phyloP scores from a whole-genome alignment of 2,888 invertebrate genomes.

The Oscheius myriophilus region DNA sequence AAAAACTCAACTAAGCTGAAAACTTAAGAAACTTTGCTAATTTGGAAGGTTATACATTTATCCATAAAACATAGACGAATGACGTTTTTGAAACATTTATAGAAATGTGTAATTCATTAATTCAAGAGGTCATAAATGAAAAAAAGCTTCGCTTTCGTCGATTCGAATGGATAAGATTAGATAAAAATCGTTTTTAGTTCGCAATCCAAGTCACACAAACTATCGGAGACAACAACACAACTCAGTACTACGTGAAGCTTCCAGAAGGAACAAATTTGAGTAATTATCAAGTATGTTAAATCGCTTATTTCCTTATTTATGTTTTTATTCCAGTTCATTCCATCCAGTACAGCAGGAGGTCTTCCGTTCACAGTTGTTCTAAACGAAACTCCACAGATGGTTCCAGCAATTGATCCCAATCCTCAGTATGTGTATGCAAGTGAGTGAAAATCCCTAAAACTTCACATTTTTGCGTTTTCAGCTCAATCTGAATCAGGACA shows the following conservation, averaged over 20 bases:
- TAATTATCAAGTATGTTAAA: constrained; percentile 18
- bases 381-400: not conserved
- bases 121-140: no score
- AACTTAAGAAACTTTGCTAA: no score
- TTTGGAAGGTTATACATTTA: no score
- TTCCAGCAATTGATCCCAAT: not conserved
- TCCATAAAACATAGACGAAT: no score
- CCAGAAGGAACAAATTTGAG: constrained; percentile 17
- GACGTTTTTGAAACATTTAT: no score
- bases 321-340: constrained; percentile 25
- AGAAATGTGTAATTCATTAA: no score
- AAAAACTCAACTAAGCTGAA: no score
- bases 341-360: constrained; percentile 3
- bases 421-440: not conserved
- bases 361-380: constrained; percentile 21
- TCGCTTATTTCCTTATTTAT: not conserved
- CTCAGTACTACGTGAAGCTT: constrained; percentile 12
- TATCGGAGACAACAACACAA: not conserved
- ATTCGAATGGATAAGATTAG: not conserved
- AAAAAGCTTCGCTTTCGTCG: no score
- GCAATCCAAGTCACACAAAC: constrained; percentile 2
- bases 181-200: constrained; percentile 2
- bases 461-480: not conserved
- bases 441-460: not conserved
- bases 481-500: no score